Base-by-base conservation (phyloP, 1,140 invertebrate species). In the Drosophila guanche region DNA sequence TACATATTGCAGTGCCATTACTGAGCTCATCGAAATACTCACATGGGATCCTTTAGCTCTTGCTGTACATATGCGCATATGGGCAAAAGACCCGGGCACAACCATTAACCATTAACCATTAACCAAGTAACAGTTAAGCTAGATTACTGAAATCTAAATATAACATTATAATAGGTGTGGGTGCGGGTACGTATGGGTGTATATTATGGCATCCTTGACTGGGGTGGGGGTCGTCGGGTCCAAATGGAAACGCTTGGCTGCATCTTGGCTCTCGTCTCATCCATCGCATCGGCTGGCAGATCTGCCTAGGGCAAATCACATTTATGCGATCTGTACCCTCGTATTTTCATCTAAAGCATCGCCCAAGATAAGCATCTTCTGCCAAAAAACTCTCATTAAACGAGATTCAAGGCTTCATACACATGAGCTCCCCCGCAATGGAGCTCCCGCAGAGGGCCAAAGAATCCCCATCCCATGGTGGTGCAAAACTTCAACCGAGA, bases 351-450 rank as follows among this genome's bases (percentile, higher is more conserved):
- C 68, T 77, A 61, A 81, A 78, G 58, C 61, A 67, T 43, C 42
- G 52, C 12, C 40, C 16, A 42, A 85, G 81, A 86, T 86, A 88
- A 51, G 33, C 41, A 86, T 79, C 81, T 81, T 53, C 73, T 62
- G 57, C 65, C 81, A 47, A 80, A 85, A 85, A 81, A 76, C 56
- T 54, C 73, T 69, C 78, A 85, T 85, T 86, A 86, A 80, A 71
- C 65, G 27, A 43, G 47, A 72, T 50, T 76, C 80, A 85, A 84
- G 76, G 80, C 80, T 80, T 61, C 55, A 40, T 42, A 42, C 57
- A 37, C 23, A 27, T n/a, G 46, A 25, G 25, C 33, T 37, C 33
- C 3, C 33, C 33, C 33, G 12, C 33, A 37, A 37, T 37, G 33
- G 53, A 10, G 40, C 56, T 33, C 56, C 23, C 56, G 3, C 27